Conservation (phyloP, 2,888 invertebrate genomes). For the Yponomeuta malinellus region DNA sequence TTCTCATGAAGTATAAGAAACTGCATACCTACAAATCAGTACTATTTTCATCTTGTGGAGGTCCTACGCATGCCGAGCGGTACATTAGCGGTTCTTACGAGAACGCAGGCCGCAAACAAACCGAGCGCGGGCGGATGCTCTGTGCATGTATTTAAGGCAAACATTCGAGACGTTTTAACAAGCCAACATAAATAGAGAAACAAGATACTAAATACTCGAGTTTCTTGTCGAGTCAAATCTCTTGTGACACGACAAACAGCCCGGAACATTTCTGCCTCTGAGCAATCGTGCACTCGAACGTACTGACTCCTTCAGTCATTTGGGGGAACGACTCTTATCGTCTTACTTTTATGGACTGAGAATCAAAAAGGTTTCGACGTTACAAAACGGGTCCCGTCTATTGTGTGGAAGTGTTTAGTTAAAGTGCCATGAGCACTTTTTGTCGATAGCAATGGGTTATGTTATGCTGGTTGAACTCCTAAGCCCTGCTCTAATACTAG, state of each 20-base stretch:
- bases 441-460: slow-evolving; percentile 45
- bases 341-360: slow-evolving; percentile 66
- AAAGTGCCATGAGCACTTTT: slow-evolving; percentile 54
- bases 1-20: no score
- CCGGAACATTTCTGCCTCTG: slow-evolving; percentile 30
- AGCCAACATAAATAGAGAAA: slow-evolving; percentile 49
- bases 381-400: slow-evolving; percentile 65
- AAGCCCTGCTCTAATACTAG: not conserved
- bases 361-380: slow-evolving; percentile 62
- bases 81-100: slow-evolving; percentile 62
- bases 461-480: slow-evolving; percentile 17
- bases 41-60: slow-evolving; percentile 58
- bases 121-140: slow-evolving; percentile 39
- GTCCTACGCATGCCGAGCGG: slow-evolving; percentile 38
- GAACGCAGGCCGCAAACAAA: slow-evolving; percentile 53
- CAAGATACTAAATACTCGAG: slow-evolving; percentile 48
- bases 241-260: slow-evolving; percentile 48
- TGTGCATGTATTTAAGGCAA: slow-evolving; percentile 51
- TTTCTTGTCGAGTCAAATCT: slow-evolving; percentile 49
- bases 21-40: no score
- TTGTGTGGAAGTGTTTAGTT: slow-evolving; percentile 57
- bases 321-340: slow-evolving; percentile 65
- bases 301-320: slow-evolving; percentile 61
- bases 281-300: slow-evolving; percentile 40
- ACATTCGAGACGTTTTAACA: slow-evolving; percentile 36